A percentile compares a stretch with the other conserved stretches of the same genome.
phyloP scores from a whole-genome alignment of 2,888 invertebrate genomes.

The Aspidiotus rigidus region DNA sequence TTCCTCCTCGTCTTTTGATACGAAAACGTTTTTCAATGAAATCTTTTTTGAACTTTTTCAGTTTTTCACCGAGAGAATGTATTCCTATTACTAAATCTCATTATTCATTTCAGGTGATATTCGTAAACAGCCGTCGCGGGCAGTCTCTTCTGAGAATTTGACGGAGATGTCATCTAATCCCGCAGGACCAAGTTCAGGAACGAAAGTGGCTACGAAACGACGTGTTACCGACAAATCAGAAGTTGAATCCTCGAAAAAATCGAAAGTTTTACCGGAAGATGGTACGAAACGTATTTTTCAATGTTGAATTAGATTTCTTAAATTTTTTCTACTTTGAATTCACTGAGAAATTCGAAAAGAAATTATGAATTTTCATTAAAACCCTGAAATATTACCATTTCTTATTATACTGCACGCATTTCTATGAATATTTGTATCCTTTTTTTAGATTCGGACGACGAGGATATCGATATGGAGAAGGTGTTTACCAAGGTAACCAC shows the following conservation, averaged over 20 bases:
- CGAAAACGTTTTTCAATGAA: background rate
- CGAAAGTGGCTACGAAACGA: constrained; percentile 10
- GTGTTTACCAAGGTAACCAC: background rate
- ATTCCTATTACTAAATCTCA: constrained; percentile 9
- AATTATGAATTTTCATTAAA: constrained; percentile 7
- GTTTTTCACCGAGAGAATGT: constrained; percentile 10
- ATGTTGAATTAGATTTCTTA: constrained; percentile 8
- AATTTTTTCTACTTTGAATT: constrained; percentile 11
- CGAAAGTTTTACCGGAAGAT: constrained; percentile 8
- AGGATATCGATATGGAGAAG: constrained; percentile 1
- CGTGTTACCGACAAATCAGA: constrained; percentile 8
- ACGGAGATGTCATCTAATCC: constrained; percentile 6
- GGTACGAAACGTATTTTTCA: constrained; percentile 11
- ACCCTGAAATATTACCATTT: constrained; percentile 9
- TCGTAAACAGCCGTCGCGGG: constrained; percentile 10
- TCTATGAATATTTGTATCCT: constrained; percentile 14
- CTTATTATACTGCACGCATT: constrained; percentile 11
- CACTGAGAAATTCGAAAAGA: constrained; percentile 10
- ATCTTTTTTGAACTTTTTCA: constrained; percentile 9
- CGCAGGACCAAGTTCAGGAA: constrained; percentile 14
- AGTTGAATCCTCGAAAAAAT: constrained; percentile 14
- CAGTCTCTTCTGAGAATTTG: constrained; percentile 4
- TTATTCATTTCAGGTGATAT: constrained; percentile 12
- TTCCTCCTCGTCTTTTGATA: constrained; percentile 1
- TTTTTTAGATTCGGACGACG: constrained; percentile 8